A percentile compares a stretch with the other conserved stretches of the same genome.
These are phyloP conservation scores for Parazoanthus swiftii DNA, from an alignment of 92 coral and sea anemone species.

Conservation along the genomic window DNA sequence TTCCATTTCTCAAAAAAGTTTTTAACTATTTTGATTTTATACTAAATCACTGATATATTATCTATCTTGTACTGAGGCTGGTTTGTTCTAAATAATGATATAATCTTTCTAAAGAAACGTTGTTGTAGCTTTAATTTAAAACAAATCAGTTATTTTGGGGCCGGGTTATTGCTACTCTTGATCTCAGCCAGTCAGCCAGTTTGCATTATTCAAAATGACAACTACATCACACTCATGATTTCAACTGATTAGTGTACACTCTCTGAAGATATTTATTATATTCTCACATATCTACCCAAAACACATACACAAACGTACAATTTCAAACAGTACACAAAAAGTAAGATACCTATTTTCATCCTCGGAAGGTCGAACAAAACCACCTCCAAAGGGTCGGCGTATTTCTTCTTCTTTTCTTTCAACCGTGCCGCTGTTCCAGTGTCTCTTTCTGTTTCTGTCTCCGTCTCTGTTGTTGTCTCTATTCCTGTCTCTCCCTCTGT, in stretches of 20 bases:
- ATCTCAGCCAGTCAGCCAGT: no score
- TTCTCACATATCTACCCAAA: no score
- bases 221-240: no score
- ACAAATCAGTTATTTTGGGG: no score
- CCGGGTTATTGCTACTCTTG: no score
- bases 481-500: background rate
- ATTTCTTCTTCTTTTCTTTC: background rate
- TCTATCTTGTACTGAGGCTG: background rate
- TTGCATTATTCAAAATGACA: no score
- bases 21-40: no score
- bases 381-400: conserved; percentile 1
- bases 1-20: no score
- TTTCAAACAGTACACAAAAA: background rate
- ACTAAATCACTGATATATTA: no score
- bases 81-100: background rate
- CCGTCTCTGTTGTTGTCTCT: background rate
- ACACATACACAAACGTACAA: background rate
- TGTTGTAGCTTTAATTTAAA: no score
- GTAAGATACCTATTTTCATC: conserved; percentile 42
- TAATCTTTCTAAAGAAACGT: no score
- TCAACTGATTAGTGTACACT: no score
- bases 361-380: conserved; percentile 56
- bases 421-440: background rate
- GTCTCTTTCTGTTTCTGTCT: background rate
- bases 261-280: background rate